These are phyloP conservation scores for Notamacropus eugenii DNA, from an alignment of 2,797 vertebrate species.

Conservation along the genomic window DNA sequence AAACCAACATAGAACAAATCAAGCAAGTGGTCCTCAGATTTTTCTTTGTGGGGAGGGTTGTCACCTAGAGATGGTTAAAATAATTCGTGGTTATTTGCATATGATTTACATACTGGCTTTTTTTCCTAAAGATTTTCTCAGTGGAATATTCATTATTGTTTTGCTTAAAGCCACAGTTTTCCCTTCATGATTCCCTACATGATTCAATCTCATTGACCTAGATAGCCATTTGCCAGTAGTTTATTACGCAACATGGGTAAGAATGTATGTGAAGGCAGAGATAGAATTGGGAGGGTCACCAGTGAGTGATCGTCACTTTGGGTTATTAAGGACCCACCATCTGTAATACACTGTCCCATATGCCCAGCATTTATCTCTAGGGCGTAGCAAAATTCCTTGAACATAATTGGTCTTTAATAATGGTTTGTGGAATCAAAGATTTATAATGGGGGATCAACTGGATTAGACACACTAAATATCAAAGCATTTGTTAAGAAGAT, in stretches of 20 bases:
- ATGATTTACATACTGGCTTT: constrained; percentile 44
- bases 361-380: not conserved
- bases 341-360: not conserved
- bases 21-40: not conserved
- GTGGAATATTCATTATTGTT: not conserved
- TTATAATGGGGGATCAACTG: not conserved
- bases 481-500: not conserved
- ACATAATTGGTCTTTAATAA: not conserved
- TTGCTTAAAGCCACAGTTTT: not conserved
- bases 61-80: not conserved
- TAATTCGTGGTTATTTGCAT: not conserved
- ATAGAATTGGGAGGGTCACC: not conserved
- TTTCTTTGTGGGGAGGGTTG: not conserved
- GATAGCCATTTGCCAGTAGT: not conserved
- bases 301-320: not conserved
- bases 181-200: not conserved
- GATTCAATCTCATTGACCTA: not conserved
- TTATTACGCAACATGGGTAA: not conserved
- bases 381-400: not conserved
- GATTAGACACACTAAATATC: not conserved
- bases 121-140: not conserved
- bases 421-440: not conserved
- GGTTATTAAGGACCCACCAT: not conserved
- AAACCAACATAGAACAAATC: not conserved
- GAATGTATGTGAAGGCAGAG: constrained; percentile 4